Percentiles rank a stretch among this genome's conserved stretches.
Conservation (phyloP, 2,113 vertebrate genomes). For the Erythrocercus mccallii region DNA sequence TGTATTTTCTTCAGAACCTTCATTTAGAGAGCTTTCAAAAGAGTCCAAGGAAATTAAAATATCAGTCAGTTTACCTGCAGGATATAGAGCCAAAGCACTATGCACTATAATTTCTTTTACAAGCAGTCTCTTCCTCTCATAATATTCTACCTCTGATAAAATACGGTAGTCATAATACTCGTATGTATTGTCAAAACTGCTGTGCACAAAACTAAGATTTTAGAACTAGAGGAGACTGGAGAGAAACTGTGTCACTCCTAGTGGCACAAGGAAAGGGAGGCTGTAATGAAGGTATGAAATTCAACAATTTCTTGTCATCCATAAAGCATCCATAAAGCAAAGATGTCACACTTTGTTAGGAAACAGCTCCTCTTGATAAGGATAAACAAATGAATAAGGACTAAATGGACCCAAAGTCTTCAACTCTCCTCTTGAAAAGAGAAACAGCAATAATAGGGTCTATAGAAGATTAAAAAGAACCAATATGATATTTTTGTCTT, state of each 20-base stretch:
- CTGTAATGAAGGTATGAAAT: neutral
- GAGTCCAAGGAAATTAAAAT: slow-evolving; percentile 76
- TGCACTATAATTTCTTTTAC: slow-evolving; percentile 65
- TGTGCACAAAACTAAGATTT: slow-evolving; percentile 58
- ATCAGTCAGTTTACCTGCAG: slow-evolving; percentile 77
- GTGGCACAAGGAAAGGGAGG: neutral
- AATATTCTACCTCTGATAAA: slow-evolving; percentile 63
- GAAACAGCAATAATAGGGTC: neutral
- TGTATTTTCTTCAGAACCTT: slow-evolving; percentile 79
- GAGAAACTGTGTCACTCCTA: slow-evolving; percentile 22
- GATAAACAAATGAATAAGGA: slow-evolving; percentile 11
- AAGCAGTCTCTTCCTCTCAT: slow-evolving; percentile 44
- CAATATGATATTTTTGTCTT: neutral
- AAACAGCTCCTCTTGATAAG: neutral
- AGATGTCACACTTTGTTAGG: neutral
- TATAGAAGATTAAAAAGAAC: neutral
- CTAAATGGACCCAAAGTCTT: neutral
- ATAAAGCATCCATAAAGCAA: slow-evolving; percentile 19
- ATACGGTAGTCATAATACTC: slow-evolving; percentile 64
- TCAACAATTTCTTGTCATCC: neutral
- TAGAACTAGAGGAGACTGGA: slow-evolving; percentile 29
- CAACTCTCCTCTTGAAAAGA: neutral
- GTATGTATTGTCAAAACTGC: slow-evolving; percentile 47
- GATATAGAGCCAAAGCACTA: slow-evolving; percentile 61
- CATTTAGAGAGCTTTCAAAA: slow-evolving; percentile 76